Evolutionary conservation across 2,888 invertebrate species (phyloP).

Genomic region (Miltochrista miniata): DNA sequence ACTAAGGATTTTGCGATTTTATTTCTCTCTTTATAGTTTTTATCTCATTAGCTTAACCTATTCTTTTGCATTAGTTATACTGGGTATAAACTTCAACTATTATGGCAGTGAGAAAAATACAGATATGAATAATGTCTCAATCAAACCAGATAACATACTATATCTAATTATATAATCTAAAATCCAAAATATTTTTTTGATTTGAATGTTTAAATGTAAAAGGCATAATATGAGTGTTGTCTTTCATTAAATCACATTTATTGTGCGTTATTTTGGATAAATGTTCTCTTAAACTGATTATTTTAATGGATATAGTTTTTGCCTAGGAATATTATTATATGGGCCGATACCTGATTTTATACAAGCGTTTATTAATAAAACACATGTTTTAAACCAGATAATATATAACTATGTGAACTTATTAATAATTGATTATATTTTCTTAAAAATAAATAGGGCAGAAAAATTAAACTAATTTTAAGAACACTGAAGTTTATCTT

Average conservation of each 20-base stretch:
- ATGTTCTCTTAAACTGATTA: slow-evolving; percentile 12
- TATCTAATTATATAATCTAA: slow-evolving; percentile 34
- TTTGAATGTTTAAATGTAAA: slow-evolving; percentile 41
- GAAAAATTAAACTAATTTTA: too few species aligned
- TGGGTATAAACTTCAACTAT: too few species aligned
- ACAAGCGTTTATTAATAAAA: slow-evolving; percentile 3
- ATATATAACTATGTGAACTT: not conserved
- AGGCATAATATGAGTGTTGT: slow-evolving; percentile 54
- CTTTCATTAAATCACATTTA: slow-evolving; percentile 54
- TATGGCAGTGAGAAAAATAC: too few species aligned
- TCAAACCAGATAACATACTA: slow-evolving; percentile 26
- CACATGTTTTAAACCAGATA: slow-evolving; percentile 1
- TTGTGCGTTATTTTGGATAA: slow-evolving; percentile 58
- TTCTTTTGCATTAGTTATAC: too few species aligned
- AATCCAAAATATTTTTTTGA: slow-evolving; percentile 51
- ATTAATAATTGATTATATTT: too few species aligned
- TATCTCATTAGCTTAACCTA: too few species aligned
- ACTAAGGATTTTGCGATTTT: not conserved
- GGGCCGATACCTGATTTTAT: slow-evolving; percentile 18
- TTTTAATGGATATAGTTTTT: slow-evolving; percentile 7
- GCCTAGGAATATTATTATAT: slow-evolving; percentile 12
- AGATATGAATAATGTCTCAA: slow-evolving; percentile 21
- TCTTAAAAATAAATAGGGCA: too few species aligned
- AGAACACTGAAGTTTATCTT: too few species aligned
- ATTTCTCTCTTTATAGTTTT: too few species aligned